phyloP scores from a whole-genome alignment of 2,888 invertebrate species.

The Hirtodrosophila trivittata region DNA sequence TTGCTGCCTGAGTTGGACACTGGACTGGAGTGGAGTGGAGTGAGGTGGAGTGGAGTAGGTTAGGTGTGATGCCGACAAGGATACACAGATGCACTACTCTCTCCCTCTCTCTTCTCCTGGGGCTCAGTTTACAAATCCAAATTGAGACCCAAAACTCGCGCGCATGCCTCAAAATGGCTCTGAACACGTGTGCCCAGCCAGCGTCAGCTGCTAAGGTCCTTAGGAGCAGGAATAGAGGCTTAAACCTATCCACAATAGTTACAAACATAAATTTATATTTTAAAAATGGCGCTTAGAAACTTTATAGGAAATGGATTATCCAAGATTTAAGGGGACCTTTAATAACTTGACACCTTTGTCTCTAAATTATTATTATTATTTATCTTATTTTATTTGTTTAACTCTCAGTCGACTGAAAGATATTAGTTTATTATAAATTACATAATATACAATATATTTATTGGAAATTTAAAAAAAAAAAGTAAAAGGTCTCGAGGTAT shows the following conservation, averaged over 20 bases:
- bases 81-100: constrained; percentile 56
- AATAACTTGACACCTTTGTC: too few relatives aligned
- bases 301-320: background rate
- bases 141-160: constrained; percentile 68
- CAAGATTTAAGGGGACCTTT: too few relatives aligned
- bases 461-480: too few relatives aligned
- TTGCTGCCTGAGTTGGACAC: constrained; percentile 46
- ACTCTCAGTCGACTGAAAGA: too few relatives aligned
- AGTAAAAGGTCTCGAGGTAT: too few relatives aligned
- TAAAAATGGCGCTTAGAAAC: constrained; percentile 7
- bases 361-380: too few relatives aligned
- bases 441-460: too few relatives aligned
- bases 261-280: constrained; percentile 1
- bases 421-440: too few relatives aligned
- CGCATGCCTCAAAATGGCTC: constrained; percentile 53
- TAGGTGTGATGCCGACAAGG: constrained; percentile 75
- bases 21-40: constrained; percentile 25
- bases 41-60: constrained; percentile 21
- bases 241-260: constrained; percentile 9
- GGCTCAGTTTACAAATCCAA: constrained; percentile 72
- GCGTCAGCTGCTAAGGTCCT: constrained; percentile 48
- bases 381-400: too few relatives aligned
- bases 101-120: constrained; percentile 20
- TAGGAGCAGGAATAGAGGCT: constrained; percentile 10
- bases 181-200: constrained; percentile 66